Evolutionary conservation across 2,113 vertebrate genomes (phyloP), one percentile per base, ranked within the genome.

Genomic region (Nestor notabilis): DNA sequence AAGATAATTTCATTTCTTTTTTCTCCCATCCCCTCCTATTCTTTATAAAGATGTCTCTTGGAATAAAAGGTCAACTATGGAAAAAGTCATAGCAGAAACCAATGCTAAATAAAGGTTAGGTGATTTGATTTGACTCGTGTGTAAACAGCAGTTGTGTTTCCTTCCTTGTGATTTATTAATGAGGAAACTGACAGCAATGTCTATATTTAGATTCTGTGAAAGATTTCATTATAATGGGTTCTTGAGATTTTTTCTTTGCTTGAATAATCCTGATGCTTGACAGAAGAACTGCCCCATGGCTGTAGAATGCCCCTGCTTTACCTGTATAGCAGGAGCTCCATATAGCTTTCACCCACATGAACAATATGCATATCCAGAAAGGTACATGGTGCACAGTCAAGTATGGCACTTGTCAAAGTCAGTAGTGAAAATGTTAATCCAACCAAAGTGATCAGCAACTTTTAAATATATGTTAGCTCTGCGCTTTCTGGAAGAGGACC

Each of bases 101-200:
- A 89, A 31, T 35, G 71, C 46, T 92, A 84, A 95, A 76, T 83
- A 93, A 95, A 96, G 93, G 85, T 90, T 90, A 77, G 27, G 72
- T 90, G 60, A 90, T 87, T 89, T 83, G 55, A 69, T 83, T 93
- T 93, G 60, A 81, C 90, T 96, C 69, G 33, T 75, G 12, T 89
- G 58, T 92, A 93, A 90, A 86, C 70, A 88, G 46, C 64, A 94
- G 68, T 88, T 77, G 13, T 76, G 41, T 80, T 90, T 86, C 83
- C 41, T 76, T 88, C 61, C 56, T 83, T 49, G 49, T 69, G 49
- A 80, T 88, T 91, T 94, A 80, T 95, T 95, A 93, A 81, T 87
- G 66, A 93, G 74, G n/a, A 20, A 90, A 76, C 31, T 63, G 93
- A 85, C 79, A 91, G 75, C 85, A 76, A 88, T 43, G 10, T 76